Conservation (phyloP, 2,888 invertebrate genomes). For the Andrena dorsata region DNA sequence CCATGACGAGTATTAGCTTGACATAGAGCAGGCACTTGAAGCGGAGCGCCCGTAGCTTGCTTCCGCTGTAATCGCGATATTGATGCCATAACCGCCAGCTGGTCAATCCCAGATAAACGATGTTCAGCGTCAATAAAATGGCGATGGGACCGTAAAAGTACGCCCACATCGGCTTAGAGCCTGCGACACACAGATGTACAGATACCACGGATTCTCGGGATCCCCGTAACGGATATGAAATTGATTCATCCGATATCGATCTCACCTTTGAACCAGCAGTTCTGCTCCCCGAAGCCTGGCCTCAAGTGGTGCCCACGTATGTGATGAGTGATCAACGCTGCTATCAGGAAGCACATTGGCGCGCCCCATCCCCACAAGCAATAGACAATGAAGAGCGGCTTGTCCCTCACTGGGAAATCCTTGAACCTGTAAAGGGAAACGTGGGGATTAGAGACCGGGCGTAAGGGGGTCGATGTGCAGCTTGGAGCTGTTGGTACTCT, state of each 20-base stretch:
- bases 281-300: slow-evolving; percentile 87
- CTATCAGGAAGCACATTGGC: slow-evolving; percentile 86
- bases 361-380: slow-evolving; percentile 88
- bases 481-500: not conserved
- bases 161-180: slow-evolving; percentile 87
- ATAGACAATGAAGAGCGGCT: slow-evolving; percentile 86
- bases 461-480: not conserved
- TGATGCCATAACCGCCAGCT: slow-evolving; percentile 87
- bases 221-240: not conserved
- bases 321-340: slow-evolving; percentile 86
- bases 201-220: no score
- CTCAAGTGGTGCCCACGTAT: slow-evolving; percentile 86
- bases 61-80: slow-evolving; percentile 86
- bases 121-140: slow-evolving; percentile 86
- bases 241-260: not conserved
- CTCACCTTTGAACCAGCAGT: slow-evolving; percentile 90
- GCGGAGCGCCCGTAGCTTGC: slow-evolving; percentile 84
- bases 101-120: slow-evolving; percentile 87
- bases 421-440: slow-evolving; percentile 75
- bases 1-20: slow-evolving; percentile 90
- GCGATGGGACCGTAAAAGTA: slow-evolving; percentile 90
- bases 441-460: not conserved
- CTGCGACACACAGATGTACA: slow-evolving; percentile 82
- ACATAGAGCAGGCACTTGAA: slow-evolving; percentile 88
- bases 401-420: slow-evolving; percentile 85